Percentiles rank a stretch among this genome's conserved stretches.
Evolutionary conservation across 2,888 invertebrate species (phyloP).

Genomic region (Parthenolecanium corni): DNA sequence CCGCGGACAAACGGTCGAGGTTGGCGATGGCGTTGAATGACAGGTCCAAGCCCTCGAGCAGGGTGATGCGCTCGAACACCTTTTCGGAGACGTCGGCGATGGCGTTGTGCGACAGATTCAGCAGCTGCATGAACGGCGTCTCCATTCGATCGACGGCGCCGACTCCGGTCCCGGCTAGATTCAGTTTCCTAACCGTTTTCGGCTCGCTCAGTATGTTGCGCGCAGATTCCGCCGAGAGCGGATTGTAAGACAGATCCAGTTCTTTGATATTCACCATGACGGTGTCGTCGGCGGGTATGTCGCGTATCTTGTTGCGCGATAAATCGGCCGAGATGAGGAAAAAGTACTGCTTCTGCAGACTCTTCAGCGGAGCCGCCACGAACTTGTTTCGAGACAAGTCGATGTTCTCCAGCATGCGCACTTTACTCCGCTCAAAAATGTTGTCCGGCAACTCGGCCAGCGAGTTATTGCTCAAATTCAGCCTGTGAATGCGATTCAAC

Average conservation of each 20-base stretch:
- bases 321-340: constrained; percentile 67
- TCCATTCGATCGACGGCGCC: constrained; percentile 55
- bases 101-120: constrained; percentile 68
- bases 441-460: constrained; percentile 65
- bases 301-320: constrained; percentile 61
- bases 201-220: constrained; percentile 71
- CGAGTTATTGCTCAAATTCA: constrained; percentile 64
- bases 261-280: constrained; percentile 78
- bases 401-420: constrained; percentile 71
- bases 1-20: constrained; percentile 49
- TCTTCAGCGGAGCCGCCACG: constrained; percentile 63
- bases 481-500: constrained; percentile 57
- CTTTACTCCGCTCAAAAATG: constrained; percentile 65
- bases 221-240: constrained; percentile 60
- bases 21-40: constrained; percentile 57
- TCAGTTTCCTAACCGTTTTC: constrained; percentile 70
- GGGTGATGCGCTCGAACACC: constrained; percentile 64
- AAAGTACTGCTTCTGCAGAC: constrained; percentile 72
- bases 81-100: constrained; percentile 53
- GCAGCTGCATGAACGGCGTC: constrained; percentile 66
- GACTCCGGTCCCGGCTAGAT: constrained; percentile 69
- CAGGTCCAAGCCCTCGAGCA: constrained; percentile 64
- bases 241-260: constrained; percentile 74
- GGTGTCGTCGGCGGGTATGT: constrained; percentile 72
- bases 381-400: constrained; percentile 65